phyloP scores from a whole-genome alignment of 2,113 vertebrate genomes.

The Danionella cerebrum region DNA sequence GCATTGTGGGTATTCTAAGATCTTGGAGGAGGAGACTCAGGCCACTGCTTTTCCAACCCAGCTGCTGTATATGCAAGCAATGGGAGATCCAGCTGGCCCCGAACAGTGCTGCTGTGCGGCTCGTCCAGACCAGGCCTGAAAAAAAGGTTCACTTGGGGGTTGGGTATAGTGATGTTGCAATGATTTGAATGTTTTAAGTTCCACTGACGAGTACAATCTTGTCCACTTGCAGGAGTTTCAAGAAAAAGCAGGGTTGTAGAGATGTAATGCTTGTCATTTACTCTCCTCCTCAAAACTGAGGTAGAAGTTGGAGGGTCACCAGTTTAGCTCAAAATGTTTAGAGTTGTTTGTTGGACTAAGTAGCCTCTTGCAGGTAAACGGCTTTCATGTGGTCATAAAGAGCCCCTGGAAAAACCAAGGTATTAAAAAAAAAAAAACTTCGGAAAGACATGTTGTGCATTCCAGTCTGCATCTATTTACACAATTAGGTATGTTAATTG shows the following conservation, averaged over 20 bases:
- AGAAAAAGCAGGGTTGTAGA: not conserved
- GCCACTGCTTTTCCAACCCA: not conserved
- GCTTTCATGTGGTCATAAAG: too few species aligned
- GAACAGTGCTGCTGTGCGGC: conserved; percentile 1
- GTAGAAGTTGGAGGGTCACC: not conserved
- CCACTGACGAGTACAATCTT: conserved; percentile 17
- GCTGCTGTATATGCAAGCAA: conserved; percentile 11
- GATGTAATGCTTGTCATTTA: not conserved
- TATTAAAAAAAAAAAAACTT: too few species aligned
- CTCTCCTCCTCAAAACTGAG: not conserved
- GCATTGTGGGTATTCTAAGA: conserved; percentile 36
- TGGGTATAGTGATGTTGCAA: conserved; percentile 10
- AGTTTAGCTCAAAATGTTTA: not conserved
- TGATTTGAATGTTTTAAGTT: conserved; percentile 26
- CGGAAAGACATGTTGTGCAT: too few species aligned
- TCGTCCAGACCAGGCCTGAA: not conserved
- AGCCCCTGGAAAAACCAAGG: too few species aligned
- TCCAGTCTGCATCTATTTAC: too few species aligned
- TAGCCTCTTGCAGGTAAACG: too few species aligned
- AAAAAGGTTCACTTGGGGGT: conserved; percentile 6
- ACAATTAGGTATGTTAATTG: too few species aligned
- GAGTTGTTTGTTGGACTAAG: too few species aligned
- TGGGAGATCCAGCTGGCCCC: conserved; percentile 19
- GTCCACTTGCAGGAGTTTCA: not conserved
- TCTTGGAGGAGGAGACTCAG: conserved; percentile 21